Conservation (phyloP, 2,797 vertebrate species). For the Molossus molossus region DNA sequence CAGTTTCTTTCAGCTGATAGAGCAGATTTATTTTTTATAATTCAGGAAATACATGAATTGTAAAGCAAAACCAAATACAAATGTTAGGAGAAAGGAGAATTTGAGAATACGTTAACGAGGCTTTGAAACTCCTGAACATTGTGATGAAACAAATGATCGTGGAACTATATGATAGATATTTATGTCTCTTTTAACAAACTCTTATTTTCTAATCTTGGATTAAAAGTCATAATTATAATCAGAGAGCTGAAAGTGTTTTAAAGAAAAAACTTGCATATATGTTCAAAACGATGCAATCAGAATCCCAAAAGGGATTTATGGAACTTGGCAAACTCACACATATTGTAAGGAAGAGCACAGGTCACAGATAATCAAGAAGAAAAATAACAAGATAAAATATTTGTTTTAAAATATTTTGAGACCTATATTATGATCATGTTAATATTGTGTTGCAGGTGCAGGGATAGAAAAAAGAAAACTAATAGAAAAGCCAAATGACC, state of each 20-base stretch:
- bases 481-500: not conserved
- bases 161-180: not conserved
- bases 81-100: not conserved
- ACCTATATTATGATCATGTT: not conserved
- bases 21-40: not conserved
- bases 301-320: not conserved
- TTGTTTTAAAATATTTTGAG: not conserved
- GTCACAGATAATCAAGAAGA: not conserved
- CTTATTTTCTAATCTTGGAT: not conserved
- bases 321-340: not conserved
- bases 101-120: not conserved
- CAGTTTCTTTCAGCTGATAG: not conserved
- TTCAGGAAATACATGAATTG: accelerated
- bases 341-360: not conserved
- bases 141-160: not conserved
- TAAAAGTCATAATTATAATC: not conserved
- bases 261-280: not conserved
- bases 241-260: not conserved
- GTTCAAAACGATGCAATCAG: not conserved
- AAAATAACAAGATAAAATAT: not conserved
- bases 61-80: not conserved
- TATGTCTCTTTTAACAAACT: not conserved
- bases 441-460: not conserved
- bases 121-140: not conserved
- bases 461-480: not conserved